Base-by-base conservation (phyloP, 1,140 invertebrate species). In the Bombus huntii region DNA sequence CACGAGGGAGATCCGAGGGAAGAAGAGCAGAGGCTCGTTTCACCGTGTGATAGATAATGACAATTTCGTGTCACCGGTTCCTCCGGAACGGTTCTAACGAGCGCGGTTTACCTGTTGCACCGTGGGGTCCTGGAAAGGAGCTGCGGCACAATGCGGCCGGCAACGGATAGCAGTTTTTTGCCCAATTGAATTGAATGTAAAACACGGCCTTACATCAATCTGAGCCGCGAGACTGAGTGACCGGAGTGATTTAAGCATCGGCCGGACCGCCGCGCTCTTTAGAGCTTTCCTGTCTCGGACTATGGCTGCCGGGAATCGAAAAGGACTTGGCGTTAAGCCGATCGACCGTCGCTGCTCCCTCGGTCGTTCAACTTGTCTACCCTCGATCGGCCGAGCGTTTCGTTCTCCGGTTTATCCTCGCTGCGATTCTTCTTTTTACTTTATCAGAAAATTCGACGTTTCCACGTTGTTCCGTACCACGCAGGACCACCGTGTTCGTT, bases 141-240 rank as follows among this genome's bases (percentile, higher is more conserved):
- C 22, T n/a, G 73, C 78, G 62, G 89, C 65, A 91, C 92, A 93
- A 93, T 93, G 91, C 90, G 74, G 59, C 80, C 85, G 89, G 80
- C 88, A 93, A 89, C 92, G 92, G 91, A 94, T 92, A 93, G 93
- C 91, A 93, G 93, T 94, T 94, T 94, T 94, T 94, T 94, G 93
- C 92, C 92, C 94, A 94, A 94, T 94, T 94, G 94, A 94, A 94
- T 94, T 94, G 93, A 94, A 95, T 95, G 94, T 95, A 95, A 95
- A 95, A 95, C 94, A 95, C 92, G 94, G 94, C 93, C 92, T 94
- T 95, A 94, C 94, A 95, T 95, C 94, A 95, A 95, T 95, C 94
- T 93, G 92, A 94, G 92, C 93, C 92, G 93, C 93, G 92, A 93
- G 92, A 87, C 94, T 94, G 94, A 94, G 93, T 94, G 94, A 94